A percentile compares a stretch with the other conserved stretches of the same genome.
These are phyloP conservation scores for Triops cancriformis DNA, from an alignment of 1,140 invertebrate genomes.

Conservation along the genomic window DNA sequence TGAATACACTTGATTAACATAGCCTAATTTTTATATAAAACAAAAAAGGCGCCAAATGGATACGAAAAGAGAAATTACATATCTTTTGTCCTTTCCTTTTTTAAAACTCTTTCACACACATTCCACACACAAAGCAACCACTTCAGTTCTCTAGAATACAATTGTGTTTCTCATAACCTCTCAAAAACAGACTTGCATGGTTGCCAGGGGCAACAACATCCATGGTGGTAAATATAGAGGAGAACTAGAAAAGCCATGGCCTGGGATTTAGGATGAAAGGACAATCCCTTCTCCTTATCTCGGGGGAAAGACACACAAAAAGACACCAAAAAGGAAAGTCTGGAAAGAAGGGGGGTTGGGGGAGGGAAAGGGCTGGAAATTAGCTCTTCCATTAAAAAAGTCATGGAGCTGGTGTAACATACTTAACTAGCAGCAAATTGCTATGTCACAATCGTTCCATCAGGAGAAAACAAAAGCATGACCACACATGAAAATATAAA, in stretches of 20 bases:
- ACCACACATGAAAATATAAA: neutral
- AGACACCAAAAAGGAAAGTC: neutral
- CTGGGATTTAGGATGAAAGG: neutral
- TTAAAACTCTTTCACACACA: neutral
- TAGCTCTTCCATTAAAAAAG: neutral
- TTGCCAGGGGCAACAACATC: slow-evolving; percentile 8
- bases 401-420: neutral
- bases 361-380: neutral
- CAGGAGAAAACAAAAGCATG: neutral
- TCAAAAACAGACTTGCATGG: neutral
- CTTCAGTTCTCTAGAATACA: neutral
- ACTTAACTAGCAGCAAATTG: neutral
- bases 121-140: neutral
- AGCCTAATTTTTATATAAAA: slow-evolving; percentile 11
- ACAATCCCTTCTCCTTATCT: neutral
- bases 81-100: neutral
- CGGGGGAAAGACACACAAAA: neutral
- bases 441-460: neutral
- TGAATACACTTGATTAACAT: slow-evolving; percentile 9
- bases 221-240: neutral
- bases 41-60: neutral
- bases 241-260: slow-evolving; percentile 4
- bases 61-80: slow-evolving; percentile 3
- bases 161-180: slow-evolving; percentile 9
- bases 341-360: neutral